Conservation (phyloP, 2,888 invertebrate genomes). For the Neria commutata region DNA sequence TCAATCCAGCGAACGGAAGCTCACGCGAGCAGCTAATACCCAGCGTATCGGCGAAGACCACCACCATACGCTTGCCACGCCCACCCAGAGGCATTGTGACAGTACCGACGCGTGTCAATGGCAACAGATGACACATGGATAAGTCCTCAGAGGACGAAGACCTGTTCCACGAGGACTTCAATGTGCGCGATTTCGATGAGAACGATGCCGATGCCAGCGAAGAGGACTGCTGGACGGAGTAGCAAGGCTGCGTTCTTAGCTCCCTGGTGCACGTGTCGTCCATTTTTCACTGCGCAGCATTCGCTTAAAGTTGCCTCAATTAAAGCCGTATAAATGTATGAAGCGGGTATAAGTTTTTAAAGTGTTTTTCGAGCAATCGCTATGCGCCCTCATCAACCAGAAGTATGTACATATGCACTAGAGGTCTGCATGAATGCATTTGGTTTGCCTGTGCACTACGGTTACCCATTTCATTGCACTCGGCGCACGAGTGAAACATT, state of each 20-base stretch:
- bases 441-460: too few species aligned
- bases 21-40: conserved; percentile 56
- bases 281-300: too few species aligned
- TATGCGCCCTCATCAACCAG: neutral
- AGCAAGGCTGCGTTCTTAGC: conserved; percentile 17
- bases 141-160: conserved; percentile 61
- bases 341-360: neutral
- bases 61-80: conserved; percentile 57
- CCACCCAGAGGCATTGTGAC: conserved; percentile 54
- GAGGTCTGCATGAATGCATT: too few species aligned
- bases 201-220: conserved; percentile 37
- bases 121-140: conserved; percentile 61
- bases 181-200: conserved; percentile 52
- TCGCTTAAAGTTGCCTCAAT: neutral
- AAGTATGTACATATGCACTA: too few species aligned
- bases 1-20: conserved; percentile 48
- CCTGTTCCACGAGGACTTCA: conserved; percentile 58
- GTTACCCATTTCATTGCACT: too few species aligned
- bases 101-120: conserved; percentile 49
- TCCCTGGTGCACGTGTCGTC: neutral
- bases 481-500: too few species aligned
- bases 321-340: neutral
- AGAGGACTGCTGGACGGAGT: conserved; percentile 54
- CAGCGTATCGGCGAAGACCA: conserved; percentile 56
- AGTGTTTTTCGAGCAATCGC: neutral